phyloP scores from a whole-genome alignment of 2,888 invertebrate genomes.

The Campaea margaritaria region DNA sequence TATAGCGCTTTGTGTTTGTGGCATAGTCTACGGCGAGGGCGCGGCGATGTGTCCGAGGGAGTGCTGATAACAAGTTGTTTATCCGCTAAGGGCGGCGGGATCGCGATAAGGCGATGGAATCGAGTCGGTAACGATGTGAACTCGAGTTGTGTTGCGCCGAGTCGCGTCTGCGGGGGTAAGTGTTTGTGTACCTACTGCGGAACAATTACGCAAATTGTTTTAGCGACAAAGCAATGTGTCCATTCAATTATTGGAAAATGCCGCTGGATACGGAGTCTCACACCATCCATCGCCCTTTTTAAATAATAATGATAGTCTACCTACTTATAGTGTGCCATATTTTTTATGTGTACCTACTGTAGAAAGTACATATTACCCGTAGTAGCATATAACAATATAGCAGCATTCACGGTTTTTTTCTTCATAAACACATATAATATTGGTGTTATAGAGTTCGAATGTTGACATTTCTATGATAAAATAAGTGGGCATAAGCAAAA shows the following conservation, averaged over 20 bases:
- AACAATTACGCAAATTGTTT: constrained; percentile 22
- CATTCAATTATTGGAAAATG: constrained; percentile 10
- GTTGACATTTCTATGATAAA: no score
- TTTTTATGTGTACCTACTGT: no score
- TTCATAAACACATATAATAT: no score
- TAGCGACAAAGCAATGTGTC: constrained; percentile 7
- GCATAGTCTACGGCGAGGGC: constrained; percentile 22
- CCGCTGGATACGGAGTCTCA: background rate
- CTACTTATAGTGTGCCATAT: no score
- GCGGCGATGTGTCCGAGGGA: constrained; percentile 26
- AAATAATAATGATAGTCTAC: no score
- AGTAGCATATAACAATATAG: no score
- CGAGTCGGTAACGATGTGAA: constrained; percentile 9
- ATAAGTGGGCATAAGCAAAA: no score
- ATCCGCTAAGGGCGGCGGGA: constrained; percentile 9
- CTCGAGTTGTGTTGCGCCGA: background rate
- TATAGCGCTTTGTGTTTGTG: constrained; percentile 7
- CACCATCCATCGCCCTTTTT: constrained; percentile 1
- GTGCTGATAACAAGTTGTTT: constrained; percentile 26
- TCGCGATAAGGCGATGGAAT: constrained; percentile 19
- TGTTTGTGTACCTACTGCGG: constrained; percentile 5
- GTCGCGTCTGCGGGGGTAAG: constrained; percentile 16
- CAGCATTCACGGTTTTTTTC: no score
- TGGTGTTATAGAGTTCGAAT: no score
- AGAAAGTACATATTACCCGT: no score